Evolutionary conservation across 1,140 invertebrate genomes (phyloP).

Genomic region (Nilaparvata lugens): DNA sequence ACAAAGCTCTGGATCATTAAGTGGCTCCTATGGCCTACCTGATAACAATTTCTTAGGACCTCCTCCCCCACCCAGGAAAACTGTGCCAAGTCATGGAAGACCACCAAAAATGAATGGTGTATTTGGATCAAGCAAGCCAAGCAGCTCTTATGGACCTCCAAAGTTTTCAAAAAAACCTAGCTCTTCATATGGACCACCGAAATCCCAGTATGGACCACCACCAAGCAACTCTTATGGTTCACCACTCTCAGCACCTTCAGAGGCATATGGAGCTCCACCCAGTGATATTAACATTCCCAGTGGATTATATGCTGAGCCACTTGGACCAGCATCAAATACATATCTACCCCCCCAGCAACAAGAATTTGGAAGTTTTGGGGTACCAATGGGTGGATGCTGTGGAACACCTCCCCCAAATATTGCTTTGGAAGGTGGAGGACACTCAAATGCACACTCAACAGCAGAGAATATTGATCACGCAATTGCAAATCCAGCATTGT

Average conservation of each 20-base stretch:
- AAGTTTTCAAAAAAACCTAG: conserved; percentile 7
- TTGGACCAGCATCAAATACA: neutral
- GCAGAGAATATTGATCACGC: neutral
- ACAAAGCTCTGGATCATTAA: conserved; percentile 8
- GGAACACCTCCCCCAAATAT: conserved; percentile 26
- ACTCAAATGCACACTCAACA: neutral
- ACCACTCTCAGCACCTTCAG: conserved; percentile 16
- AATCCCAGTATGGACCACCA: conserved; percentile 13
- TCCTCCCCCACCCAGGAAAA: conserved; percentile 30
- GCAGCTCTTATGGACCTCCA: conserved; percentile 21
- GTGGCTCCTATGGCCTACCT: neutral
- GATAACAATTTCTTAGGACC: neutral
- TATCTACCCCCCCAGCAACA: neutral
- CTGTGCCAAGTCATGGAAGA: neutral
- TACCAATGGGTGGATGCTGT: conserved; percentile 24
- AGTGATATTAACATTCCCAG: neutral
- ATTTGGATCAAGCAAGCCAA: conserved; percentile 19
- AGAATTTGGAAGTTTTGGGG: conserved; percentile 22
- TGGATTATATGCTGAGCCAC: conserved; percentile 4
- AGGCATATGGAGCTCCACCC: neutral
- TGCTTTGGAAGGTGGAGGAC: conserved; percentile 2
- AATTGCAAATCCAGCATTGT: conserved; percentile 1
- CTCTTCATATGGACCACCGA: conserved; percentile 18
- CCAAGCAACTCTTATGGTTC: conserved; percentile 23
- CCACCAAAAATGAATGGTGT: conserved; percentile 21